These are phyloP conservation scores for Apolygus lucorum DNA, from an alignment of 1,140 invertebrate species.

Conservation along the genomic window DNA sequence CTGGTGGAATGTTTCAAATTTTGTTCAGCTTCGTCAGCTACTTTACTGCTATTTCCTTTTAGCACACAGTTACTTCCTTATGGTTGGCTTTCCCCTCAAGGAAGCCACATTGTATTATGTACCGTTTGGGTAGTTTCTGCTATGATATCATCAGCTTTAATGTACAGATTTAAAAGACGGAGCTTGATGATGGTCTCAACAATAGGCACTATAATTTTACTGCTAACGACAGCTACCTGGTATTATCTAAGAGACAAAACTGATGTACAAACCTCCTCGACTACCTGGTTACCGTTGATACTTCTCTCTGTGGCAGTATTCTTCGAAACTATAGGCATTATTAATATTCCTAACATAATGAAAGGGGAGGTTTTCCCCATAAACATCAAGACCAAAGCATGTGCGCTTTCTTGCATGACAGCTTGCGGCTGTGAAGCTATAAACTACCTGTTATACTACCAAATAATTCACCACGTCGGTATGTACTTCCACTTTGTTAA, in stretches of 20 bases:
- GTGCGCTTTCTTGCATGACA: slow-evolving; percentile 21
- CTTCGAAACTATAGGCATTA: slow-evolving; percentile 28
- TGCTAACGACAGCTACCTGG: slow-evolving; percentile 28
- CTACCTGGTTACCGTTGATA: slow-evolving; percentile 23
- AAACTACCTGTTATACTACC: slow-evolving; percentile 23
- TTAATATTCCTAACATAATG: slow-evolving; percentile 28
- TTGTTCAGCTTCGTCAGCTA: slow-evolving; percentile 57
- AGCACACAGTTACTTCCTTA: slow-evolving; percentile 64
- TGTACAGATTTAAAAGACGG: slow-evolving; percentile 39
- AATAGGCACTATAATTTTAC: slow-evolving; percentile 26
- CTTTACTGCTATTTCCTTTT: slow-evolving; percentile 61
- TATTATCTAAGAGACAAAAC: slow-evolving; percentile 30
- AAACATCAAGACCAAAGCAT: slow-evolving; percentile 29
- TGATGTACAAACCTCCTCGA: neutral
- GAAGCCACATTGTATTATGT: slow-evolving; percentile 19
- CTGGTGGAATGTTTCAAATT: slow-evolving; percentile 55
- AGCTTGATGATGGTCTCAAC: slow-evolving; percentile 41
- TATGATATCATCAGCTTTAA: slow-evolving; percentile 34
- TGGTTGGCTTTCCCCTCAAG: slow-evolving; percentile 9
- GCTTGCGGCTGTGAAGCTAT: neutral
- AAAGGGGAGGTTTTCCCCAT: slow-evolving; percentile 30
- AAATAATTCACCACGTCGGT: slow-evolving; percentile 66
- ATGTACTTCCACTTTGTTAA: slow-evolving; percentile 67
- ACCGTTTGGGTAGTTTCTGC: slow-evolving; percentile 39
- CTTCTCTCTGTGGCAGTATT: slow-evolving; percentile 16